Conservation (phyloP, 2,113 vertebrate genomes). For the Labeo catla region DNA sequence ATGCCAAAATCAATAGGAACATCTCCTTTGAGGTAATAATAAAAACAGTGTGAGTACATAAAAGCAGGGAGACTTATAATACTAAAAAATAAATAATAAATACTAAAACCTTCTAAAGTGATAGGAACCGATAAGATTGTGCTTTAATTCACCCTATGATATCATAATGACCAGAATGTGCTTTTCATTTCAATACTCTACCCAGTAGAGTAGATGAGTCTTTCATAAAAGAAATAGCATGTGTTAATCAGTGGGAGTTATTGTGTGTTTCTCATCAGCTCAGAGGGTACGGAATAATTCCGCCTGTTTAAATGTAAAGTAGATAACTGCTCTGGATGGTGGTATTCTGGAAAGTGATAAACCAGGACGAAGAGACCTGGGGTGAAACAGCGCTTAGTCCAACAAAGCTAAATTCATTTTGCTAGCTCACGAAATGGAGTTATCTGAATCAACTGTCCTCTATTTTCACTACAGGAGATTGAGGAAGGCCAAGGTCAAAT, state of each 20-base stretch:
- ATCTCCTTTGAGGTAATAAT: conserved; percentile 27
- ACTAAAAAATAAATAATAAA: background rate
- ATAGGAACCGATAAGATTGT: background rate
- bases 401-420: conserved; percentile 72
- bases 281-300: conserved; percentile 62
- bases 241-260: conserved; percentile 67
- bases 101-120: conserved; percentile 6
- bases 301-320: conserved; percentile 71
- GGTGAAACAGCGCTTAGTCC: conserved; percentile 67
- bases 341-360: conserved; percentile 65
- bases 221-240: conserved; percentile 62
- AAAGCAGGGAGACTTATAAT: conserved; percentile 28
- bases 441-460: conserved; percentile 72
- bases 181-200: conserved; percentile 60
- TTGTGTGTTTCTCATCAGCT: conserved; percentile 60
- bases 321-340: conserved; percentile 65
- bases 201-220: conserved; percentile 55
- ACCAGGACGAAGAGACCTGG: conserved; percentile 64
- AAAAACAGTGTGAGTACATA: conserved; percentile 40
- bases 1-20: conserved; percentile 41
- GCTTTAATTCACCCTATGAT: conserved; percentile 27
- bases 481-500: conserved; percentile 72
- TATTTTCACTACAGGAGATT: conserved; percentile 66
- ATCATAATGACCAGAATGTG: conserved; percentile 26
- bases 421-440: conserved; percentile 65